Base-by-base conservation (phyloP, 2,797 vertebrate genomes). In the Pempheris klunzingeri region DNA sequence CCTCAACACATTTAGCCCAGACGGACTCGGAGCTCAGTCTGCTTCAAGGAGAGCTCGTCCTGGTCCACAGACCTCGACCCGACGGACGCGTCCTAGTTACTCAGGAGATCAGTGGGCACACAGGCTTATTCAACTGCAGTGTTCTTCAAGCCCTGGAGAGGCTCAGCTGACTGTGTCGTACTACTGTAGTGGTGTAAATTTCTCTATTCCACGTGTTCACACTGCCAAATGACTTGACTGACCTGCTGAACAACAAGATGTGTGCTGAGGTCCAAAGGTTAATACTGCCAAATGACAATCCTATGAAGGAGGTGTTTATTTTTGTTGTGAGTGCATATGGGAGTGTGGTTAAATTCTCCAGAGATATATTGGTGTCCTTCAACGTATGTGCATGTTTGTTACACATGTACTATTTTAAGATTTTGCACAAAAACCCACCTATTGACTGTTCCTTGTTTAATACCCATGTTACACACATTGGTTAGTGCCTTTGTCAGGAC, bases 41-140 rank as follows among this genome's bases (percentile, higher is more conserved):
- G 79, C 90, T 94, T 59, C 95, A 94, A 80, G 96, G 96, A 79
- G 95, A 96, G 74, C 41, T 90, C 0, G 94, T 96, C 36, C 82
- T 95, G 10, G 90, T 95, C 73, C 95, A 95, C 86, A 94, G 90
- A 84, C 92, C 91, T 52, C 92, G 95, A 41, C 90, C 92, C 7
- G 95, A 96, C 0, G 94, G 95, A 50, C 90, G 94, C 28, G 64
- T 95, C 63, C 92, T 95, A 61, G 72, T 95, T 43, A 96, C 93
- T 28, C 95, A 94, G 80, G 94, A 96, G 82, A 91, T 88, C 86
- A 94, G 89, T 24, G 94, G 95, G 17, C 93, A 93, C 66, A 96
- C 94, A 0, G 94, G 96, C 36, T 84, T 96, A 58, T 95, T 96
- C 87, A 90, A 95, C 70, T 90, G 73, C 85, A 92, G 80, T 85